Base-by-base conservation (phyloP, 2,888 invertebrate genomes). In the Lasioglossum pauxillum region DNA sequence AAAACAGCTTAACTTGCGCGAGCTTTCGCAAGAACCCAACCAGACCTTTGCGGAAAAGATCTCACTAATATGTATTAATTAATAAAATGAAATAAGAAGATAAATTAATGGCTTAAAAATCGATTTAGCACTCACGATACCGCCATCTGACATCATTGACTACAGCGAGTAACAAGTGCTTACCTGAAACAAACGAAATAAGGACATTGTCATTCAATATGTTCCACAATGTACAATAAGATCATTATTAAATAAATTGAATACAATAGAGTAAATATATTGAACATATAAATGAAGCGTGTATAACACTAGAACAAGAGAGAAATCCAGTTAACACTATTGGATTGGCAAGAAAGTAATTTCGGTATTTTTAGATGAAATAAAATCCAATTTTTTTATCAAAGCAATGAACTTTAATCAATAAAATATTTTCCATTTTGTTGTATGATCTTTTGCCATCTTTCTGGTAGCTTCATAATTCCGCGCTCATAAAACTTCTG, bases 111-210 rank as follows among this genome's bases (percentile, higher is more conserved):
- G 60, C 12, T 72, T 12, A 19, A 41, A 41, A 71, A 23, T 41
- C 5, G 12, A 38, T 23, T 23, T 71, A n/a, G n/a, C 80, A 85
- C 85, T 85, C 80, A 85, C 85, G n/a, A 23, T 14, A 57, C 2
- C 7, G 64, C n/a, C n/a, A 60, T n/a, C 77, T 69, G 14, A 16
- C 49, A n/a, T 8, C 31, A 44, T 49, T 49, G 44, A 31, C 60
- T 27, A 31, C 35, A 77, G 31, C 31, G 64, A 19, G 69, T 53
- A 81, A 81, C 80, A 81, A 88, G 83, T 88, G 91, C 92, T 91
- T 91, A 92, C 91, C 92, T 92, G 91, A 85, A 91, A 92, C 91
- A 91, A 83, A 91, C 86, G 84, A 78, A 80, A 84, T 5, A 89
- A 87, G n/a, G 57, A 80, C 60, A 46, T 44, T 78, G 78, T 87